Conservation (phyloP, 2,113 vertebrate genomes). For the Ailurus styani region DNA sequence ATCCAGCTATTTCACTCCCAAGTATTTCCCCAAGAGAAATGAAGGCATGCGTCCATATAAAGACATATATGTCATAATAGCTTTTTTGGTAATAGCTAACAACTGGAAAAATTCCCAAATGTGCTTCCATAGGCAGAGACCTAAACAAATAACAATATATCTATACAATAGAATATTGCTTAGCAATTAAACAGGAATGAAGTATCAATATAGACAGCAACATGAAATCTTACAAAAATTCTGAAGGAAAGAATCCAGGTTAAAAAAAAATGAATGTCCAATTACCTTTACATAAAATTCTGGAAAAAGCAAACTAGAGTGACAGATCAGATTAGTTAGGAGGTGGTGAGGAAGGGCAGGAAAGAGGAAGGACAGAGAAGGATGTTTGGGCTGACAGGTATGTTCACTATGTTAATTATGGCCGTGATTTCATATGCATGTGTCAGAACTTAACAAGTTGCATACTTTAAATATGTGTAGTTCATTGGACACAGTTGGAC, state of each 20-base stretch:
- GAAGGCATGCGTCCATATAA: background rate
- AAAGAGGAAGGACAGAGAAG: background rate
- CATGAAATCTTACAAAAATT: background rate
- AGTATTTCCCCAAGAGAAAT: background rate
- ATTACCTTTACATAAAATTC: background rate
- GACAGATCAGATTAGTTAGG: background rate
- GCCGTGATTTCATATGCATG: fast-evolving
- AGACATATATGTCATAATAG: background rate
- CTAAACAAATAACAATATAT: too few species aligned
- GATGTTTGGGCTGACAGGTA: background rate
- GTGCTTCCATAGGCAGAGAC: background rate
- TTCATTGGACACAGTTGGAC: background rate
- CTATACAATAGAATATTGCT: background rate
- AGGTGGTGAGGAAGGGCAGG: background rate
- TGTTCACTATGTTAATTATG: background rate
- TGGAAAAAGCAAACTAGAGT: background rate
- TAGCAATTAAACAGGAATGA: background rate
- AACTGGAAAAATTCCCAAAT: background rate
- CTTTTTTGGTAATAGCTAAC: background rate
- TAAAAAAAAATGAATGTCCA: background rate
- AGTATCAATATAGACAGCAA: background rate
- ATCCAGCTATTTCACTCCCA: background rate
- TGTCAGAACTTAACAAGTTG: background rate
- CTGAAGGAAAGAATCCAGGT: background rate
- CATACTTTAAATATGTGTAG: background rate